Evolutionary conservation across 2,113 vertebrate genomes (phyloP).

Genomic region (Myotis lucifugus): DNA sequence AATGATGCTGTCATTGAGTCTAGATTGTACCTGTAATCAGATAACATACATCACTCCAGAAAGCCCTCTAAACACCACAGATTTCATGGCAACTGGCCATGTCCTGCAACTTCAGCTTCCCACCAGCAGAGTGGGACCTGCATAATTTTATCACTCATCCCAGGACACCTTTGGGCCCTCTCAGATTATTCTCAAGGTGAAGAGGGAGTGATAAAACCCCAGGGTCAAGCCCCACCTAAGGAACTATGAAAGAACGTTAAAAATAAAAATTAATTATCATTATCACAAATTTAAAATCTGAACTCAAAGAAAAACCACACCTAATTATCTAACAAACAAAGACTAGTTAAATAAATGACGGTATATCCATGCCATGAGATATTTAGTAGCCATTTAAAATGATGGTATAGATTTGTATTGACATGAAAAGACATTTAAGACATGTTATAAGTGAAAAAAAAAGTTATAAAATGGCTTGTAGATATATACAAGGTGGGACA

Average conservation of each 20-base stretch:
- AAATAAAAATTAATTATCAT: background rate
- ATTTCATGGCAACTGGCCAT: too few relatives aligned
- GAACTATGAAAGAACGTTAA: background rate
- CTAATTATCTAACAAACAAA: constrained; percentile 22
- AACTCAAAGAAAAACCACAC: background rate
- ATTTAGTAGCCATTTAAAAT: background rate
- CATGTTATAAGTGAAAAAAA: background rate
- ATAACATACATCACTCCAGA: background rate
- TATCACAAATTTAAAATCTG: background rate
- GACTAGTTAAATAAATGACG: background rate
- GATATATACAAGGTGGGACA: background rate
- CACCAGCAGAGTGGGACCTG: background rate
- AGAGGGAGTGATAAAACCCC: background rate
- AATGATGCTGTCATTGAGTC: background rate
- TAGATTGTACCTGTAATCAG: background rate
- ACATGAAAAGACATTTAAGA: constrained; percentile 41
- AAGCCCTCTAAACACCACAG: background rate
- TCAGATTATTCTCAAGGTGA: background rate
- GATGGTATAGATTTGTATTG: background rate
- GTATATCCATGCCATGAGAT: background rate
- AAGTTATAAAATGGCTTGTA: background rate
- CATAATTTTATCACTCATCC: background rate
- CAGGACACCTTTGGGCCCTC: background rate
- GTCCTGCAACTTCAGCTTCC: background rate
- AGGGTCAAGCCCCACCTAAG: background rate